Conservation (phyloP, 2,888 invertebrate genomes). For the Chydorus sphaericus region DNA sequence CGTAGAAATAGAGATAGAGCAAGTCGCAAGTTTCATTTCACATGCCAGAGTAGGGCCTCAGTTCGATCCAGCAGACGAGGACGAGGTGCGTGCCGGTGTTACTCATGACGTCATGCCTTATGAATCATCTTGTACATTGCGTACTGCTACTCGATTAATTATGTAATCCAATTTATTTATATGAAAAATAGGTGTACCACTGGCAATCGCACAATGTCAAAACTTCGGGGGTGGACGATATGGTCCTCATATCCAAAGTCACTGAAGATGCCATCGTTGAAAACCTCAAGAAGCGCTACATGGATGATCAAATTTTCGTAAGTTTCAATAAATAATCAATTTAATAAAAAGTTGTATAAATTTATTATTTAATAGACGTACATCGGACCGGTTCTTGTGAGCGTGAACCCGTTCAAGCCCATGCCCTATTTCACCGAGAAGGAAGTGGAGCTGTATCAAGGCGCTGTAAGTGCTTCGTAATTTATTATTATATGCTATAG, state of each 20-base stretch:
- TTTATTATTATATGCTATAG: too few species aligned
- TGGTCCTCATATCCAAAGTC: slow-evolving; percentile 48
- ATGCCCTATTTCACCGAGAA: slow-evolving; percentile 47
- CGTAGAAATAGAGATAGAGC: neutral
- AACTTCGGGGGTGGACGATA: slow-evolving; percentile 51
- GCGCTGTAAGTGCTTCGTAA: slow-evolving; percentile 39
- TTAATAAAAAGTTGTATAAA: slow-evolving; percentile 3
- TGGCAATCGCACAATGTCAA: slow-evolving; percentile 56
- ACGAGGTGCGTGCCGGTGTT: neutral
- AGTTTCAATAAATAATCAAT: slow-evolving; percentile 26
- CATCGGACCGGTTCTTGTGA: slow-evolving; percentile 47
- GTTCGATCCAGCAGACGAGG: neutral
- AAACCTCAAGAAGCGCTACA: slow-evolving; percentile 46
- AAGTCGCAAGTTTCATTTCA: neutral
- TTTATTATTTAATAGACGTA: slow-evolving; percentile 35
- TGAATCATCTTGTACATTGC: too few species aligned
- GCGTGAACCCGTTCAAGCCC: slow-evolving; percentile 46
- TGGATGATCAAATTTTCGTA: slow-evolving; percentile 51
- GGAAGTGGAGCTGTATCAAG: slow-evolving; percentile 42
- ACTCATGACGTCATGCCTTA: neutral
- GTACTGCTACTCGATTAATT: neutral
- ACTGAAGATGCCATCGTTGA: slow-evolving; percentile 46
- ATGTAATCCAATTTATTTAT: neutral
- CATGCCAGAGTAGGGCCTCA: neutral
- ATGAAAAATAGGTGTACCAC: slow-evolving; percentile 38